These are phyloP conservation scores for Hymenopus coronatus DNA, from an alignment of 2,888 invertebrate species.

Conservation along the genomic window DNA sequence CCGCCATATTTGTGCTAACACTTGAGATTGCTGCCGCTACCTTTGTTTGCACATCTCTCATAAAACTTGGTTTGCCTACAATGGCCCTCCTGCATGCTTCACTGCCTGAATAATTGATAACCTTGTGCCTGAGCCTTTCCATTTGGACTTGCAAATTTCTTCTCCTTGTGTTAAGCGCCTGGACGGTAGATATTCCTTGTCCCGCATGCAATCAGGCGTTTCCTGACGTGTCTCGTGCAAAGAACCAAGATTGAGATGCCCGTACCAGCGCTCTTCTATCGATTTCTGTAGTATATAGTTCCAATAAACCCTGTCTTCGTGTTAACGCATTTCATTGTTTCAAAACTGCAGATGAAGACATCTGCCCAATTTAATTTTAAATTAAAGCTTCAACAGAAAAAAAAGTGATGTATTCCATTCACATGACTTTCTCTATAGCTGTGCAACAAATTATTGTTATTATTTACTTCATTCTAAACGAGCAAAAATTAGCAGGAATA, in stretches of 20 bases:
- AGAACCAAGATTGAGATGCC: not conserved
- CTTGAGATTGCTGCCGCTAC: not conserved
- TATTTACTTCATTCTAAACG: too few relatives aligned
- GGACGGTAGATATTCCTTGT: not conserved
- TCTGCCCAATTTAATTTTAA: too few relatives aligned
- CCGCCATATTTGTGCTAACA: not conserved
- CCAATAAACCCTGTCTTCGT: not conserved
- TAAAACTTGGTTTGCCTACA: not conserved
- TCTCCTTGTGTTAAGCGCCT: not conserved
- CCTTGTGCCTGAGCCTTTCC: not conserved
- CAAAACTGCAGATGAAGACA: too few relatives aligned
- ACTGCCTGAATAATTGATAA: not conserved
- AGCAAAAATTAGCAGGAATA: too few relatives aligned
- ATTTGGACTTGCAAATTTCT: not conserved
- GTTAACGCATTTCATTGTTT: too few relatives aligned
- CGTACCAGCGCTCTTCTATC: not conserved
- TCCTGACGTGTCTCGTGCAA: not conserved
- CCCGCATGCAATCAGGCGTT: not conserved
- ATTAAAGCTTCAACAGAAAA: too few relatives aligned
- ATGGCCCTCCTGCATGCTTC: not conserved
- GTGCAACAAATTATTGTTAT: too few relatives aligned
- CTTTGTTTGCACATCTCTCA: not conserved
- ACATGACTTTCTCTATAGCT: too few relatives aligned
- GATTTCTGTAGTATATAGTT: not conserved
- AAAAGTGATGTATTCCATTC: too few relatives aligned